These are phyloP conservation scores for Drepana arcuata DNA, from an alignment of 1,140 invertebrate species.

Conservation along the genomic window DNA sequence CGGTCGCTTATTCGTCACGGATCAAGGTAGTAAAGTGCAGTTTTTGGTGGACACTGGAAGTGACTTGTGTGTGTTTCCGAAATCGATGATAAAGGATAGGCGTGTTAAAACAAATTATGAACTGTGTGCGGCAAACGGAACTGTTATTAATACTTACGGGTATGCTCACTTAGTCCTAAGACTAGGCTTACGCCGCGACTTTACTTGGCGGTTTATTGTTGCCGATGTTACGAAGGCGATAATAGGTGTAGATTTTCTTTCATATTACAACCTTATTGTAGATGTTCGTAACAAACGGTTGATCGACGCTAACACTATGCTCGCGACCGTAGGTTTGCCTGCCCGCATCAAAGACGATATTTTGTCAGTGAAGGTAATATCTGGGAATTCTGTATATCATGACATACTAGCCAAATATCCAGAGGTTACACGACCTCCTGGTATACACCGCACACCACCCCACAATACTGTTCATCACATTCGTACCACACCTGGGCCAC, in stretches of 20 bases:
- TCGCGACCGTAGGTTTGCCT: not conserved
- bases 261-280: not conserved
- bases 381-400: no score
- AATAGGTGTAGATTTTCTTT: not conserved
- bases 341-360: not conserved
- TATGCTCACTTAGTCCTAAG: not conserved
- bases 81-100: not conserved
- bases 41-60: not conserved
- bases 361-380: not conserved
- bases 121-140: not conserved
- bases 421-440: no score
- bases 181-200: not conserved
- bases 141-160: not conserved
- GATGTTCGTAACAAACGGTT: not conserved
- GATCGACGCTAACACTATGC: not conserved
- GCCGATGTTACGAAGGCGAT: not conserved
- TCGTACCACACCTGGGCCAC: no score
- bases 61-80: not conserved
- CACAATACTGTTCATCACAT: no score
- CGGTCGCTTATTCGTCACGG: not conserved
- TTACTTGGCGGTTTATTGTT: not conserved
- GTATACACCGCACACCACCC: no score
- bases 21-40: not conserved
- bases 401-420: no score
- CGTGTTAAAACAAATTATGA: not conserved